Percentiles rank a stretch among this genome's conserved stretches.
These are phyloP conservation scores for Sinocyclocheilus grahami DNA, from an alignment of 2,113 vertebrate genomes.

Conservation along the genomic window DNA sequence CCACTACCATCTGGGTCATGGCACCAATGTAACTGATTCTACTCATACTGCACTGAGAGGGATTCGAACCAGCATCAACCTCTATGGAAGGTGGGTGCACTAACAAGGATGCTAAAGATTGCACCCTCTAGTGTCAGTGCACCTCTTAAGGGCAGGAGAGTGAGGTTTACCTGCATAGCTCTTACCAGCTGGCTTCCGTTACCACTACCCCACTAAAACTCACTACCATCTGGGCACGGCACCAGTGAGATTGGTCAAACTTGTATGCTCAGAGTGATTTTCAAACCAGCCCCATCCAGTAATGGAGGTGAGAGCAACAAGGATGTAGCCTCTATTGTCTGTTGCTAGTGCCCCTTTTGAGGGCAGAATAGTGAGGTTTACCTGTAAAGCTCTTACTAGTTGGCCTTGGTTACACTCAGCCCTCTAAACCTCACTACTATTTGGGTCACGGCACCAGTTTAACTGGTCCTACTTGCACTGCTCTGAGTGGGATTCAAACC, in stretches of 20 bases:
- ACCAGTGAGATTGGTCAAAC: neutral
- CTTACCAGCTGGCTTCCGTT: neutral
- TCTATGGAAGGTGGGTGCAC: neutral
- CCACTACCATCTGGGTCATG: neutral
- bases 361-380: neutral
- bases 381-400: neutral
- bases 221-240: neutral
- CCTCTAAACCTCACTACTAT: neutral
- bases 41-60: neutral
- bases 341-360: neutral
- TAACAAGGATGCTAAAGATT: neutral
- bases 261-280: neutral
- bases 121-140: neutral
- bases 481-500: neutral
- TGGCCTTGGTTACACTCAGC: neutral
- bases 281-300: neutral
- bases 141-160: neutral
- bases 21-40: neutral
- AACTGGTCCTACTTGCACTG: neutral
- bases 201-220: neutral
- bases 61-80: neutral
- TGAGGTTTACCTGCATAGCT: neutral
- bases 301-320: neutral
- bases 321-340: neutral
- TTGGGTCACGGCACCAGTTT: neutral